phyloP scores from a whole-genome alignment of 1,140 invertebrate species.

The Sitobion miscanthi region DNA sequence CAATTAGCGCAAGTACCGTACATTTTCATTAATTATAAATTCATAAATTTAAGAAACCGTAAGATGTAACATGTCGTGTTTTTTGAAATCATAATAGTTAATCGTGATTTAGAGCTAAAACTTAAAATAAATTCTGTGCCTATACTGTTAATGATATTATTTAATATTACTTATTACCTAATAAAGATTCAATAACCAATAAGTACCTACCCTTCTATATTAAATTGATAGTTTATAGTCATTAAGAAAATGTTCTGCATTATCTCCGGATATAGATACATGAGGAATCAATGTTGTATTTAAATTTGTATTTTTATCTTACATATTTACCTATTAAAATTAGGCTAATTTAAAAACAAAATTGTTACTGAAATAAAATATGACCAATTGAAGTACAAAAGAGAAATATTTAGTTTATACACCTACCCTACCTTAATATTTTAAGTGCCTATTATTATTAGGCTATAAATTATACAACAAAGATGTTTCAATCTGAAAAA shows the following conservation, averaged over 20 bases:
- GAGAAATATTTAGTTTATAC: background rate
- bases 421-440: background rate
- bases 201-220: too few relatives aligned
- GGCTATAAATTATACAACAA: background rate
- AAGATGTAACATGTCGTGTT: background rate
- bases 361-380: too few relatives aligned
- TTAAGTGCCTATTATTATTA: background rate
- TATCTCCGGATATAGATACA: background rate
- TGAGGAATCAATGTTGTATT: too few relatives aligned
- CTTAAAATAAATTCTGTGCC: background rate
- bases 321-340: too few relatives aligned
- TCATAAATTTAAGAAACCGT: background rate
- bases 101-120: background rate
- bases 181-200: too few relatives aligned
- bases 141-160: too few relatives aligned
- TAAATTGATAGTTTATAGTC: background rate
- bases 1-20: background rate
- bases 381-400: background rate
- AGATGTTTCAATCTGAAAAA: background rate
- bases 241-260: background rate
- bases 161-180: too few relatives aligned
- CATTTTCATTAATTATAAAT: background rate
- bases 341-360: too few relatives aligned
- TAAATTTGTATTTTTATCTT: too few relatives aligned
- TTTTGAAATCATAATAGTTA: background rate